These are phyloP conservation scores for Festucalex cinctus DNA, from an alignment of 2,113 vertebrate species.

Conservation along the genomic window DNA sequence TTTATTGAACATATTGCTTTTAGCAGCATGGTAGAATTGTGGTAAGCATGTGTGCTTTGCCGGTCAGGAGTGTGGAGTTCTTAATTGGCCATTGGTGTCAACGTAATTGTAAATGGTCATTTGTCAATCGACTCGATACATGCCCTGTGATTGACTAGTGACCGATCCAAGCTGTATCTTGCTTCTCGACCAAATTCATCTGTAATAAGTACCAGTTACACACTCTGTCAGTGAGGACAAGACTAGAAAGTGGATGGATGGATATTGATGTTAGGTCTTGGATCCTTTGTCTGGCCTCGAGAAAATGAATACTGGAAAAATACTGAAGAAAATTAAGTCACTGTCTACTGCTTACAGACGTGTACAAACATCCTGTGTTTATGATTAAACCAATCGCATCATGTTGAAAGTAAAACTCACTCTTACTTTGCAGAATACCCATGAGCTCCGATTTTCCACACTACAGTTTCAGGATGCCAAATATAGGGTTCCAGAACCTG, in stretches of 20 bases:
- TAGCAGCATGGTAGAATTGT: neutral
- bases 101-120: neutral
- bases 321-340: too few relatives aligned
- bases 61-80: neutral
- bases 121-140: neutral
- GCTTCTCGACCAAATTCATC: neutral
- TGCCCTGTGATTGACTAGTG: neutral
- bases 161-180: too few relatives aligned
- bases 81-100: neutral
- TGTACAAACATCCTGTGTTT: neutral
- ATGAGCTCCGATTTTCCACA: conserved; percentile 94
- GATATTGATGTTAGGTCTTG: too few relatives aligned
- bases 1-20: neutral
- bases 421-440: conserved; percentile 79
- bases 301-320: neutral
- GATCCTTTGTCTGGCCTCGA: neutral
- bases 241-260: too few relatives aligned
- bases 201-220: neutral
- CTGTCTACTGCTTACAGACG: neutral
- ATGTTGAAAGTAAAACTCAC: conserved; percentile 8
- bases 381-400: neutral
- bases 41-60: neutral
- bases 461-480: conserved; percentile 98
- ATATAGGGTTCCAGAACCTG: conserved; percentile 99
- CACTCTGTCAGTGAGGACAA: too few relatives aligned